phyloP scores from a whole-genome alignment of 2,888 invertebrate genomes.

The Branchellion lobata region DNA sequence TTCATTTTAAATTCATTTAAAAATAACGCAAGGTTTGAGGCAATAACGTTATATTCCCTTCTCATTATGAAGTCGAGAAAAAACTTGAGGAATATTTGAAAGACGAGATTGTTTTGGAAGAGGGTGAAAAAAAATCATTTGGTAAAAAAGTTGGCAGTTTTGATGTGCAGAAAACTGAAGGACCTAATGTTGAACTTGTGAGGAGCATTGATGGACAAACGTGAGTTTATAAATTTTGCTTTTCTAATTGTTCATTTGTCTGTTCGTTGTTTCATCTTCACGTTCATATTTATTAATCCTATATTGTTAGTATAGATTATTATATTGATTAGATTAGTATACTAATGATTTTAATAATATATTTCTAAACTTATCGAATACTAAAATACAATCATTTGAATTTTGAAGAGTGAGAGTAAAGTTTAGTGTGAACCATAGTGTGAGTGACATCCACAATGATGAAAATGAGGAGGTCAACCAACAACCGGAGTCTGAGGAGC shows the following conservation, averaged over 20 bases:
- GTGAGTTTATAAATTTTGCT: conserved; percentile 56
- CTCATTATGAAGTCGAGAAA: conserved; percentile 56
- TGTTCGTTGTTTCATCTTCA: neutral
- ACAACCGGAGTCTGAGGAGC: conserved; percentile 65
- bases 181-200: conserved; percentile 80
- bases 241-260: neutral
- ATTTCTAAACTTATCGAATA: no score
- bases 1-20: no score
- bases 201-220: conserved; percentile 68
- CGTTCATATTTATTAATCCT: no score
- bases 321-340: no score
- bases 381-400: no score
- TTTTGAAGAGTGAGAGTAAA: conserved; percentile 73
- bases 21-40: no score
- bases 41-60: no score
- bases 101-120: conserved; percentile 89
- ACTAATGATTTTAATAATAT: no score
- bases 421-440: conserved; percentile 92
- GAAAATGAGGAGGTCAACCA: conserved; percentile 69
- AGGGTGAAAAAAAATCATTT: conserved; percentile 72
- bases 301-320: no score
- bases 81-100: conserved; percentile 81
- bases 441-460: conserved; percentile 84
- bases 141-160: conserved; percentile 79
- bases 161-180: conserved; percentile 71